These are phyloP conservation scores for Elmis aenea DNA, from an alignment of 2,888 invertebrate genomes.

Conservation along the genomic window DNA sequence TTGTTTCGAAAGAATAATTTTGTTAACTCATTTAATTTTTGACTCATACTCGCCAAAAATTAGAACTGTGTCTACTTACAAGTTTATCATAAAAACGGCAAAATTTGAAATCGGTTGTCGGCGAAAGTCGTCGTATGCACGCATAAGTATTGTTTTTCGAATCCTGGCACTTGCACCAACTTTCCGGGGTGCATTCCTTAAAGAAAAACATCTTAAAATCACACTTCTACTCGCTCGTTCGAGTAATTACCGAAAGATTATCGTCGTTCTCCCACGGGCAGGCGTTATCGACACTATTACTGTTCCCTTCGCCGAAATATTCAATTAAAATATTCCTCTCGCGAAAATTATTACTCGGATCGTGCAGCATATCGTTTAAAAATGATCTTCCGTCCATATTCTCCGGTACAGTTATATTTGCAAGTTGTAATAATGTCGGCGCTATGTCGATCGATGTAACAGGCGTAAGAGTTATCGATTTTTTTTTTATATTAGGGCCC, in stretches of 20 bases:
- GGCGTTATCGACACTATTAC: conserved; percentile 49
- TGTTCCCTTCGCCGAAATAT: conserved; percentile 73
- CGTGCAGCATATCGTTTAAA: conserved; percentile 33
- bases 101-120: conserved; percentile 54
- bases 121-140: conserved; percentile 65
- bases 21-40: no score
- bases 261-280: conserved; percentile 63
- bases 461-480: conserved; percentile 49
- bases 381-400: conserved; percentile 61
- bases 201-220: conserved; percentile 33
- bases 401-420: conserved; percentile 51
- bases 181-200: conserved; percentile 60
- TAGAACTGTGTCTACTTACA: conserved; percentile 47
- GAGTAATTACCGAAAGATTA: conserved; percentile 43
- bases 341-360: conserved; percentile 22
- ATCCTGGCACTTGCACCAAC: conserved; percentile 83
- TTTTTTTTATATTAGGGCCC: conserved; percentile 64
- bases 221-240: no score
- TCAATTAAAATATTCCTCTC: conserved; percentile 68
- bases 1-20: no score
- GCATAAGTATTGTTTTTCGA: conserved; percentile 75
- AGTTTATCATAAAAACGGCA: conserved; percentile 58
- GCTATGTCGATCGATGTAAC: conserved; percentile 77
- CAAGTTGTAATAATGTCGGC: conserved; percentile 74
- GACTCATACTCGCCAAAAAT: conserved; percentile 15